A percentile compares a stretch with the other conserved stretches of the same genome.
Conservation (phyloP, 2,113 vertebrate species). For the Vulpes lagopus region DNA sequence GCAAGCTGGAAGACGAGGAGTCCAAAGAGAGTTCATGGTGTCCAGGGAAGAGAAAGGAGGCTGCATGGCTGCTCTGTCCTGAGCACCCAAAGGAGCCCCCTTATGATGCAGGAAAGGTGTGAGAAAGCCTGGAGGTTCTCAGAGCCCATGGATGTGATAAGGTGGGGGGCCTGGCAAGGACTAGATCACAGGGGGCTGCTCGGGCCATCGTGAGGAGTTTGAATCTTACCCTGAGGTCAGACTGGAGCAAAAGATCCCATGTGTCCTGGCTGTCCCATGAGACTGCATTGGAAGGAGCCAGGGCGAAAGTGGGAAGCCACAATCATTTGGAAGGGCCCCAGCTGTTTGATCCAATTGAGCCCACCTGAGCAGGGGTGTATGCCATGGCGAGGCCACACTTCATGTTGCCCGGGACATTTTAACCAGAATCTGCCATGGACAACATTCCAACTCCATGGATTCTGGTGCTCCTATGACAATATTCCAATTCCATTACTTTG, state of each 20-base stretch:
- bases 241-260: not conserved
- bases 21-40: not conserved
- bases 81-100: not conserved
- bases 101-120: not conserved
- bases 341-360: not conserved
- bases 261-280: not conserved
- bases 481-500: not conserved
- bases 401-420: not conserved
- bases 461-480: not conserved
- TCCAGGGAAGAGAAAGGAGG: not conserved
- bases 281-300: not conserved
- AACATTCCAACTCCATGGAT: not conserved
- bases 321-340: not conserved
- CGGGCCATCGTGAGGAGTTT: not conserved
- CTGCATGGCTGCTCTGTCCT: not conserved
- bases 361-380: not conserved
- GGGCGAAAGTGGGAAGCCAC: not conserved
- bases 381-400: not conserved
- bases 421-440: not conserved
- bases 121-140: not conserved
- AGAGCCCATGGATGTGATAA: not conserved
- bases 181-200: accelerated
- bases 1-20: accelerated
- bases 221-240: not conserved
- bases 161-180: not conserved